Percentiles rank a stretch among this genome's conserved stretches.
These are phyloP conservation scores for Tinea semifulvella DNA, from an alignment of 2,888 invertebrate species.

Conservation along the genomic window DNA sequence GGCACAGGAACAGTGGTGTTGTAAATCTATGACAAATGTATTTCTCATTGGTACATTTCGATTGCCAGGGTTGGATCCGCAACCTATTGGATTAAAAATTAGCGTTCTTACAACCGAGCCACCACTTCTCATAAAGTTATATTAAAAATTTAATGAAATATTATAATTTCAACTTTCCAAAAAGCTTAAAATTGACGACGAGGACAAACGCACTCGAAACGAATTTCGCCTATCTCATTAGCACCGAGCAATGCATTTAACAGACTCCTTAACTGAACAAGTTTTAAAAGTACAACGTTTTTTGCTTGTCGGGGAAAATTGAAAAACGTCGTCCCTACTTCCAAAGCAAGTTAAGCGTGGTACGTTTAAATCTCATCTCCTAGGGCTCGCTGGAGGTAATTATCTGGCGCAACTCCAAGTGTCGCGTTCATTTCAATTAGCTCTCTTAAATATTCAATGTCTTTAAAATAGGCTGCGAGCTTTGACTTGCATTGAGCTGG, in stretches of 20 bases:
- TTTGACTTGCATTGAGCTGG: no score
- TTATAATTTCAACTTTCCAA: no score
- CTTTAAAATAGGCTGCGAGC: conserved; percentile 62
- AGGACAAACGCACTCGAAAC: conserved; percentile 10
- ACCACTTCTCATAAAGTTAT: no score
- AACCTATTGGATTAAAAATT: no score
- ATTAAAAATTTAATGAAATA: no score
- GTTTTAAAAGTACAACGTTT: conserved; percentile 12
- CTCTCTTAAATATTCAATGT: conserved; percentile 67
- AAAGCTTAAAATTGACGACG: conserved; percentile 1
- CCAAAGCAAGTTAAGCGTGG: conserved; percentile 17
- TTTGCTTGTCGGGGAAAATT: conserved; percentile 18
- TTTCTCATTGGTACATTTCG: no score
- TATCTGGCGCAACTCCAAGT: conserved; percentile 66
- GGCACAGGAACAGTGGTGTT: no score
- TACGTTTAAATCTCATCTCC: conserved; percentile 60
- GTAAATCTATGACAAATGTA: no score
- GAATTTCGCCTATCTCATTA: conserved; percentile 13
- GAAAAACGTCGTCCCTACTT: conserved; percentile 19
- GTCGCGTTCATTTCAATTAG: conserved; percentile 66
- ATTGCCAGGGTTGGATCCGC: no score
- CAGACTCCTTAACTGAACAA: conserved; percentile 13
- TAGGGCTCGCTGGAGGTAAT: conserved; percentile 20
- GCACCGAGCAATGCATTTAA: conserved; percentile 11
- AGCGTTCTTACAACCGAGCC: no score